These are phyloP conservation scores for Philopedon plagiatum DNA, from an alignment of 2,888 invertebrate species.

Conservation along the genomic window DNA sequence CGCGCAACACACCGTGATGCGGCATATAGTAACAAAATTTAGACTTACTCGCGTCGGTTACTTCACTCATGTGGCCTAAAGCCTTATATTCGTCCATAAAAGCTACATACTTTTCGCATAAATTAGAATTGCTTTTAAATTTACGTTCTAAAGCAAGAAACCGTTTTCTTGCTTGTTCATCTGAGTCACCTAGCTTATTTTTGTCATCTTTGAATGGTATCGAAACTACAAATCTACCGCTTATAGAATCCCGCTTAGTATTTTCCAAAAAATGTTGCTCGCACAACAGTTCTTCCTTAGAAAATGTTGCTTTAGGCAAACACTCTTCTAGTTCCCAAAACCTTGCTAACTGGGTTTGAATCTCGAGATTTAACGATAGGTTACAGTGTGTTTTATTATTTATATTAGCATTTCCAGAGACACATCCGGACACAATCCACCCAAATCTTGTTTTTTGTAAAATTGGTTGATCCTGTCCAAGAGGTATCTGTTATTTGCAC, in stretches of 20 bases:
- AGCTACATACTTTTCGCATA: background rate
- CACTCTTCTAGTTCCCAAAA: constrained; percentile 33
- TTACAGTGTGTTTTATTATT: background rate
- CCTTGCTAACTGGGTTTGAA: constrained; percentile 12
- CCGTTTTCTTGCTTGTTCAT: constrained; percentile 4
- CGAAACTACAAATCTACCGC: background rate
- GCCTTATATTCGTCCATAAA: constrained; percentile 22
- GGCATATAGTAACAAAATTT: constrained; percentile 15
- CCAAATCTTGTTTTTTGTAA: constrained; percentile 29
- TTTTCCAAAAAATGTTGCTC: constrained; percentile 13
- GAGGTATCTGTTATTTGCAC: constrained; percentile 10
- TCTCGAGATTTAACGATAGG: background rate
- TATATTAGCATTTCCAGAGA: background rate
- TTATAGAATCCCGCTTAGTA: background rate
- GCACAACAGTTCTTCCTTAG: constrained; percentile 21
- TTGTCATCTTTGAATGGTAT: background rate
- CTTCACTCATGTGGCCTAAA: constrained; percentile 11
- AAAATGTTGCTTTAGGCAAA: background rate
- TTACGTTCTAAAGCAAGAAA: constrained; percentile 17
- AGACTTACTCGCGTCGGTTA: background rate
- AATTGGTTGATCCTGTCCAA: constrained; percentile 2
- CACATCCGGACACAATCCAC: background rate
- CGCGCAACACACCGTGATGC: constrained; percentile 9
- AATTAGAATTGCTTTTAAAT: background rate
- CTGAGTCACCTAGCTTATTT: constrained; percentile 10